Conservation (phyloP, 2,888 invertebrate species). For the Synergus japonicus region DNA sequence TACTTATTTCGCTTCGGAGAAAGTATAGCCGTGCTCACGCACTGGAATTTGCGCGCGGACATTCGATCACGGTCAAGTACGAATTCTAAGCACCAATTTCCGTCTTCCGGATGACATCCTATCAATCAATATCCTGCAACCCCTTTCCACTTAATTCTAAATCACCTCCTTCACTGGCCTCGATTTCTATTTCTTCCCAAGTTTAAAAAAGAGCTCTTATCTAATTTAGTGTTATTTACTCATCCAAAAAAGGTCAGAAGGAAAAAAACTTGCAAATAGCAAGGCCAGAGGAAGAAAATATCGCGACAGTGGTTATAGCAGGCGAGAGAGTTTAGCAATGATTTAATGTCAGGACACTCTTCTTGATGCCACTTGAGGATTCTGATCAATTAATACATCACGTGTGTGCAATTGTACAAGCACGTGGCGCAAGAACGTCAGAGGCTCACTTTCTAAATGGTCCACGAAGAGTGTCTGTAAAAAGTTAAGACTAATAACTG, state of each 20-base stretch:
- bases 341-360: not conserved
- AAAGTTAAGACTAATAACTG: not conserved
- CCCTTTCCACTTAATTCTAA: not conserved
- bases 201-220: not conserved
- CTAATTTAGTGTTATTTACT: slow-evolving; percentile 17
- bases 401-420: slow-evolving; percentile 10
- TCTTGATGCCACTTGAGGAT: slow-evolving; percentile 1
- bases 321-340: not conserved
- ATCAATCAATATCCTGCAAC: not conserved
- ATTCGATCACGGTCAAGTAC: slow-evolving; percentile 39
- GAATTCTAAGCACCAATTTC: slow-evolving; percentile 32
- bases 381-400: slow-evolving; percentile 7
- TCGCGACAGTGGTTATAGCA: not conserved
- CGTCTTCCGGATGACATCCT: slow-evolving; percentile 44
- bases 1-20: slow-evolving; percentile 42
- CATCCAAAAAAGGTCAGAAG: not conserved
- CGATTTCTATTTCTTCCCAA: not conserved
- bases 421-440: slow-evolving; percentile 32
- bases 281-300: not conserved
- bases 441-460: slow-evolving; percentile 16
- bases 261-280: not conserved
- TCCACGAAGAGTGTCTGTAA: not conserved
- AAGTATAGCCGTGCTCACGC: slow-evolving; percentile 32
- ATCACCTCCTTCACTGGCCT: not conserved
- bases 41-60: slow-evolving; percentile 15